Evolutionary conservation across 2,888 invertebrate genomes (phyloP), one percentile per base, ranked within the genome.

Genomic region (Chrysolina americana): DNA sequence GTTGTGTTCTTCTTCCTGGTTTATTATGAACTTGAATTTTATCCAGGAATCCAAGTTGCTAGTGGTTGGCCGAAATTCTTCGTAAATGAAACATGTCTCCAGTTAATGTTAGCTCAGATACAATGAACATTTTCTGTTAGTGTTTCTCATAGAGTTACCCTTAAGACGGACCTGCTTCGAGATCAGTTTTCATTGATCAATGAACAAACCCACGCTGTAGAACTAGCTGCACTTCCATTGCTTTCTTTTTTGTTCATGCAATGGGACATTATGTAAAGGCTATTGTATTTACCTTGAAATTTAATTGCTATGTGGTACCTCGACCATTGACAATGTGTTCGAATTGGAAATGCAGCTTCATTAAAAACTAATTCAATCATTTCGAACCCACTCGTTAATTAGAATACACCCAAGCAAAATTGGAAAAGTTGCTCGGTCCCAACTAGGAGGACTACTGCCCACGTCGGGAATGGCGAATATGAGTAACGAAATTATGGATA

Each of bases 401-500:
- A 70, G 53, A 72, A 75, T 75, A 75, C 77, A 73, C 77, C 77
- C 75, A 73, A 47, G 73, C 76, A 63, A 70, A 78, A 69, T 71
- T 75, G 68, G 70, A 78, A 76, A 78, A 76, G 78, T 76, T 68
- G 75, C 71, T 76, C 73, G 75, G 73, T 72, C 71, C 71, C 47
- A 69, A 78, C 65, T 75, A 73, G 75, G 76, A 76, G 75, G 75
- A 76, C 17, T 71, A 19, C 78, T 59, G 47, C 76, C 78, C 75
- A 76, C 78, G 48, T 50, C 5, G 41, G 48, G 36, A 59, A 23
- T 11, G 36, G 28, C 36, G 4, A n/a, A 15, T 59, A 59, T 59
- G 59, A 59, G 21, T 36, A 15, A 59, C 59, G 36, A 59, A 59
- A 59, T 59, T 59, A 28, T 28, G 59, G 59, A n/a, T 28, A 28